A percentile compares a stretch with the other conserved stretches of the same genome.
These are phyloP conservation scores for Aurelia aurita DNA, from an alignment of 30 jellyfish, hydroid and myxozoan genomes.

Conservation along the genomic window DNA sequence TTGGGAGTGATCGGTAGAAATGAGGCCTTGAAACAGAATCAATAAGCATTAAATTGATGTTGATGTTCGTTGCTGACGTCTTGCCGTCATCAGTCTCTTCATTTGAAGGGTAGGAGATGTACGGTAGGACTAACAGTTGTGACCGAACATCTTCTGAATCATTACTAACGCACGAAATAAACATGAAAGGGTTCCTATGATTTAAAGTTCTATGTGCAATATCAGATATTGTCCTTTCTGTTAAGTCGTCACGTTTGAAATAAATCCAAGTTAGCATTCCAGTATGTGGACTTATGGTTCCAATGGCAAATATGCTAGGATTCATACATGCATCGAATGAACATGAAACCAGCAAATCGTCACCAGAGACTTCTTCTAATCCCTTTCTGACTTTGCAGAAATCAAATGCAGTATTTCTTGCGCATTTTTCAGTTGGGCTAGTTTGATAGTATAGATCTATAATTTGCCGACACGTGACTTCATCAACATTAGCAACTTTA, in stretches of 20 bases:
- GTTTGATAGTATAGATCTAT: not conserved
- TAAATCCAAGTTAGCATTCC: conserved; percentile 24
- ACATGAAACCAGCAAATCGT: conserved; percentile 9
- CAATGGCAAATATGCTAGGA: conserved; percentile 1
- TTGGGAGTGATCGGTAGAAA: conserved; percentile 75
- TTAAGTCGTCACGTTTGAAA: not conserved
- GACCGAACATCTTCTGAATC: not conserved
- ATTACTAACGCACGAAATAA: conserved; percentile 44
- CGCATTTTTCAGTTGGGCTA: not conserved
- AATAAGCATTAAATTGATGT: conserved; percentile 63
- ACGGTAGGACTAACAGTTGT: conserved; percentile 63
- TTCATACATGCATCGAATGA: conserved; percentile 9
- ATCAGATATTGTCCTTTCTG: not conserved
- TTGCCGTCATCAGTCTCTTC: not conserved
- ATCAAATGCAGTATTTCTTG: not conserved
- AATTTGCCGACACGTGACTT: conserved; percentile 3
- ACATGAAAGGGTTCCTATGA: conserved; percentile 48
- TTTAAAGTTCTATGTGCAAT: conserved; percentile 15
- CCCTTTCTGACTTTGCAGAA: not conserved
- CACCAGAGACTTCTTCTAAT: too few relatives aligned
- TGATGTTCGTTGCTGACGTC: not conserved
- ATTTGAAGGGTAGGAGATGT: not conserved
- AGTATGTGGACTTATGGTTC: not conserved
- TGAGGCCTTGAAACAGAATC: conserved; percentile 89
- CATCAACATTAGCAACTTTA: not conserved